Conservation (phyloP, 2,888 invertebrate genomes). For the Melieria crassipennis region DNA sequence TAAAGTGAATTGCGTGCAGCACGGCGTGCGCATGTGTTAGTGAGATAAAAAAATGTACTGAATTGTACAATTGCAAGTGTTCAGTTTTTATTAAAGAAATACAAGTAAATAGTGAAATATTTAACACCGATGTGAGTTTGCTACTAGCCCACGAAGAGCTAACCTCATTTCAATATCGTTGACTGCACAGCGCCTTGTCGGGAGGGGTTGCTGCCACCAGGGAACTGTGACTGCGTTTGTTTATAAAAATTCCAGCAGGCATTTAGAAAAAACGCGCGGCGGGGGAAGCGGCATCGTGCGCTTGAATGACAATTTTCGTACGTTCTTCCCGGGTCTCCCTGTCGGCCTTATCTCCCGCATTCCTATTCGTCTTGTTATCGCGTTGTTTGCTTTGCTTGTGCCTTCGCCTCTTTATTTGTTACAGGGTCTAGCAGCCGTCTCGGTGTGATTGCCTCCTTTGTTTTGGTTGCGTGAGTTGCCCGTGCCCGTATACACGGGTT, state of each 20-base stretch:
- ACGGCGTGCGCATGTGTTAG: not conserved
- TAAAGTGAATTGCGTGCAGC: not conserved
- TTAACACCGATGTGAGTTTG: not conserved
- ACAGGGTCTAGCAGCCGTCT: not conserved
- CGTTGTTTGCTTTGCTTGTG: conserved; percentile 6
- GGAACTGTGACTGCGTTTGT: not conserved
- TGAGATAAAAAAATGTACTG: not conserved
- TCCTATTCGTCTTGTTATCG: conserved; percentile 17
- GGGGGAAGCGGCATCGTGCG: not conserved
- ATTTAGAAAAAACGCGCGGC: not conserved
- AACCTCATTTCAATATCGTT: conserved; percentile 3
- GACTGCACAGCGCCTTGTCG: not conserved
- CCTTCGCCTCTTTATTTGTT: not conserved
- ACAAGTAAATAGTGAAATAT: not conserved
- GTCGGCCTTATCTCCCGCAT: not conserved
- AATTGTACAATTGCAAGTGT: not conserved
- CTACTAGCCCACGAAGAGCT: not conserved
- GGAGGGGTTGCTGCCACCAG: no score
- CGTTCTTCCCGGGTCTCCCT: not conserved
- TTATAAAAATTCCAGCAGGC: conserved; percentile 1
- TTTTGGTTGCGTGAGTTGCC: no score
- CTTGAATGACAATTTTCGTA: not conserved
- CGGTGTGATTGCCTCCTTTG: no score
- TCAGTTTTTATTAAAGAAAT: not conserved
- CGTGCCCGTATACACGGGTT: no score